Evolutionary conservation across 2,888 invertebrate species (phyloP), one percentile per base, ranked within the genome.

Genomic region (Ferdinandea cuprea): DNA sequence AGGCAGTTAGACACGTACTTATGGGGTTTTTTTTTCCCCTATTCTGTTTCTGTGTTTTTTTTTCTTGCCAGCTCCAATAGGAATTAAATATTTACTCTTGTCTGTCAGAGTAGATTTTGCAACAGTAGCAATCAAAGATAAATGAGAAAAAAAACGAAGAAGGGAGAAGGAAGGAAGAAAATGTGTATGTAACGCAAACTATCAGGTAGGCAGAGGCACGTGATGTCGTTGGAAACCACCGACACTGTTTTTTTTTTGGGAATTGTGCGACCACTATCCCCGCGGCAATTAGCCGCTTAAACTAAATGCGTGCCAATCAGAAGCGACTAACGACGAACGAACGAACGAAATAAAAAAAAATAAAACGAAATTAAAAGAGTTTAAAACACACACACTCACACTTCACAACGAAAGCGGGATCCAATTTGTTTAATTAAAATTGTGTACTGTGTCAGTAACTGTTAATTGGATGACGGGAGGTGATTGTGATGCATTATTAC

Each of bases 361-460:
- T 3, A 15, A 40, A 9, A 25, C 13, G 13, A n/a, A 50, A 35
- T 40, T 21, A 58, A 73, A 63, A 68, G 44, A 35, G n/a, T 48
- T 46, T 35, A n/a, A n/a, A n/a, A n/a, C 32, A 48, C 48, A 66
- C 54, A 74, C 48, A 69, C 69, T 69, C 25, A 21, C 13, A 48
- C 65, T 81, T 63, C 44, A 71, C 76, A 69, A 71, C n/a, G 76
- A 54, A 81, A 77, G 59, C 71, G 40, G 40, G 28, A 61, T 54
- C 77, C 81, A 81, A 81, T 81, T 81, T 81, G 71, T 81, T 71
- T 81, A 77, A 81, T 81, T 81, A 81, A 81, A 81, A 71, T 59
- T 59, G 71, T 77, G 48, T 65, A 77, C 71, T 48, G 35, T 65
- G 52, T 71, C 69, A 71, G 76, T 69, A 59, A 69, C 63, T 81